These are phyloP conservation scores for Hipposideros armiger DNA, from an alignment of 2,113 vertebrate genomes.

Conservation along the genomic window DNA sequence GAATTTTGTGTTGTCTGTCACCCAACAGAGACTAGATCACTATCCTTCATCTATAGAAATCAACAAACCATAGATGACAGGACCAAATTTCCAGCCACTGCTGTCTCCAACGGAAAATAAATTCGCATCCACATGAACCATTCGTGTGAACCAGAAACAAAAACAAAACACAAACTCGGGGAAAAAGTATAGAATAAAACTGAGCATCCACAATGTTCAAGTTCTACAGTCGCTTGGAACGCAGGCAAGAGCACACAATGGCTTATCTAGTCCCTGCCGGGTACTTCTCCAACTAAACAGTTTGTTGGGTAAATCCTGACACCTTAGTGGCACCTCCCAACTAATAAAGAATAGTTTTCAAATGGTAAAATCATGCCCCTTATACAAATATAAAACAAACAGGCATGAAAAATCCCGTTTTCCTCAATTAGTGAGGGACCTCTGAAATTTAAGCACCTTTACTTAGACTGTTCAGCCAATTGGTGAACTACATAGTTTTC, in stretches of 20 bases:
- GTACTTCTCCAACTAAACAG: fast-evolving
- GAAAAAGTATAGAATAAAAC: neutral
- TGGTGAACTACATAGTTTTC: neutral
- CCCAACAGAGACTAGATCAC: neutral
- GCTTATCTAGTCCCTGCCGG: fast-evolving
- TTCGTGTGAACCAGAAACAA: neutral
- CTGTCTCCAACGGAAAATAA: neutral
- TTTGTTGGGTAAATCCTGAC: neutral
- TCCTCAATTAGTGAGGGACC: neutral
- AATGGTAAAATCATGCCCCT: neutral
- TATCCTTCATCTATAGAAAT: neutral
- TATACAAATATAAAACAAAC: neutral
- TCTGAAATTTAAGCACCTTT: neutral
- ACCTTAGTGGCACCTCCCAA: neutral
- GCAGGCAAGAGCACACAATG: neutral
- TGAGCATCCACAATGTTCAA: neutral
- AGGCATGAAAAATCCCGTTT: neutral
- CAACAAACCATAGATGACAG: neutral
- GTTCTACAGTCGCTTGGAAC: neutral
- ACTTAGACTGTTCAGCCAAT: neutral
- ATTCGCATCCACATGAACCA: neutral
- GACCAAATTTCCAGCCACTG: neutral
- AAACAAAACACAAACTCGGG: neutral
- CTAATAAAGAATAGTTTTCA: neutral
- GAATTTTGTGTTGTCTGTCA: neutral